phyloP scores from a whole-genome alignment of 2,797 vertebrate genomes.

The Anguilla obscura region DNA sequence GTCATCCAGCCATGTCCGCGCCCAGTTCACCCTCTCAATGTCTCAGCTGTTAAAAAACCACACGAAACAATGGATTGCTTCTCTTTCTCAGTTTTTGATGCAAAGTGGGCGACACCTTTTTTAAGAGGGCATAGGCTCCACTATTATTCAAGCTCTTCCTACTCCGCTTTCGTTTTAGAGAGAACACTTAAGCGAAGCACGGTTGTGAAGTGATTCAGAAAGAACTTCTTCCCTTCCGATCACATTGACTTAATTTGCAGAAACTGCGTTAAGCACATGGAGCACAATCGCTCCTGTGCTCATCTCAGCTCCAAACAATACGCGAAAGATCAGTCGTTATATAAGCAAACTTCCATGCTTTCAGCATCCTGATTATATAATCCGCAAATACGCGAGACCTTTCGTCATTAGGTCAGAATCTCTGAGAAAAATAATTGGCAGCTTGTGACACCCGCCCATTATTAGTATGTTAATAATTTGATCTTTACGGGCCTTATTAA shows the following conservation, averaged over 20 bases:
- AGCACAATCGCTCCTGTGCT: neutral
- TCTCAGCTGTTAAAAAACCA: neutral
- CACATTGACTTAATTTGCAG: constrained; percentile 11
- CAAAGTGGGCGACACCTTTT: neutral
- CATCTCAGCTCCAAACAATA: neutral
- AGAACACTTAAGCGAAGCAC: constrained; percentile 53
- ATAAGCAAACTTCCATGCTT: constrained; percentile 27
- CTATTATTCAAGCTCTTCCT: constrained; percentile 49
- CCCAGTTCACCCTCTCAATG: neutral
- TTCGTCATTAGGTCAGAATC: constrained; percentile 53
- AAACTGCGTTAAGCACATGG: constrained; percentile 32
- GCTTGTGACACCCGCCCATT: constrained; percentile 72
- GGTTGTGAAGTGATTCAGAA: constrained; percentile 55
- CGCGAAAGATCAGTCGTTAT: constrained; percentile 34
- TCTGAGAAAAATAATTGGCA: constrained; percentile 50
- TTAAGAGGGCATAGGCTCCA: constrained; percentile 38
- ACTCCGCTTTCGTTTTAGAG: constrained; percentile 47
- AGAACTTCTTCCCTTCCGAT: constrained; percentile 47
- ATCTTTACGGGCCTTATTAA: constrained; percentile 84
- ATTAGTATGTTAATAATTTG: constrained; percentile 82
- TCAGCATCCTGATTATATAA: neutral
- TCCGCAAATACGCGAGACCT: constrained; percentile 30
- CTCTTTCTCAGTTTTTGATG: neutral
- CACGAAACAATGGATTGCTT: neutral
- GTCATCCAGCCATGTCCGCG: neutral